Evolutionary conservation across 2,113 vertebrate genomes (phyloP).

Genomic region (Gorsachius goisagi): DNA sequence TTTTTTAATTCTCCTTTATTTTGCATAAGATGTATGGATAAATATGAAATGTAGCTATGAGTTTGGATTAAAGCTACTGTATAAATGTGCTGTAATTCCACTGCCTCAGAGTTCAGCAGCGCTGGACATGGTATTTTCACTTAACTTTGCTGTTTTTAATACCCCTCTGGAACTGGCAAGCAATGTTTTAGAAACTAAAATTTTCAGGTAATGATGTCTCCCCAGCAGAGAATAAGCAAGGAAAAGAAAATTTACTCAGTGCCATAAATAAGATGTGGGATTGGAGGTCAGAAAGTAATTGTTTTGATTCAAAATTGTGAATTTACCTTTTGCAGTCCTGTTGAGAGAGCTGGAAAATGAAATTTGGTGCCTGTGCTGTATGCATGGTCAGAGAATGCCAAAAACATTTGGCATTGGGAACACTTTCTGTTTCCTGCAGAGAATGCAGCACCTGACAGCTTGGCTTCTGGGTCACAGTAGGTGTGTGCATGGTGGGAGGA

Average conservation of each 20-base stretch:
- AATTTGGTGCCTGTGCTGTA: neutral
- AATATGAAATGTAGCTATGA: neutral
- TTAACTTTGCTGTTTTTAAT: neutral
- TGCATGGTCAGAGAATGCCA: neutral
- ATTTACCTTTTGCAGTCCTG: neutral
- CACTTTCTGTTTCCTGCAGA: rapidly evolving
- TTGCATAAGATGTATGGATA: neutral
- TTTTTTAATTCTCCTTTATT: neutral
- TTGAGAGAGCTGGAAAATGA: neutral
- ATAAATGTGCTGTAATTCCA: neutral
- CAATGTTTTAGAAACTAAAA: neutral
- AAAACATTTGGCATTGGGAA: neutral
- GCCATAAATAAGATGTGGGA: neutral
- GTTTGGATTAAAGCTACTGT: neutral
- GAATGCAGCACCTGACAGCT: neutral
- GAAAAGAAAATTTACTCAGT: neutral
- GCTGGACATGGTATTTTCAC: neutral
- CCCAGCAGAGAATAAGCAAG: neutral
- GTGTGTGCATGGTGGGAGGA: neutral
- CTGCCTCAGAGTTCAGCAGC: neutral
- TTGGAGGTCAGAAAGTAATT: neutral
- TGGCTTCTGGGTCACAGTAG: neutral
- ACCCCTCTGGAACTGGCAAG: neutral
- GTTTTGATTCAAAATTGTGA: neutral
- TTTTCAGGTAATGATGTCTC: neutral